phyloP scores from a whole-genome alignment of 2,797 vertebrate species.

The Orientallactaga sibirica region DNA sequence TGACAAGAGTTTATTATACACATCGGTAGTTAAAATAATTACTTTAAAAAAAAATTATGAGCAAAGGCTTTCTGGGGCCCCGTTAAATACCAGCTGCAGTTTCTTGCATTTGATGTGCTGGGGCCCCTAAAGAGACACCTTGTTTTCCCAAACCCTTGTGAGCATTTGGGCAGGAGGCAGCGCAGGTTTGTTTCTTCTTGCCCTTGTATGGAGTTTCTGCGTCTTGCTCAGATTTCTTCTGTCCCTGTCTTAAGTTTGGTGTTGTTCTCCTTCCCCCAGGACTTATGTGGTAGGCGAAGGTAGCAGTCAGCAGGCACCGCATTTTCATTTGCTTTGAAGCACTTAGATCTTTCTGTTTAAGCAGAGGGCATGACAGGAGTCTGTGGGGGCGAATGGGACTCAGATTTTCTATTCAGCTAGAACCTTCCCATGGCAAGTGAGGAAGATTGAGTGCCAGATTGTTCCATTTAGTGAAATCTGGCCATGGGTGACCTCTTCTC shows the following conservation, averaged over 20 bases:
- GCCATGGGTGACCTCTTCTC: background rate
- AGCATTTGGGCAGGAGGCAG: slow-evolving; percentile 51
- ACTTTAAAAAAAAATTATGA: slow-evolving; percentile 62
- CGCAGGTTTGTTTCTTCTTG: background rate
- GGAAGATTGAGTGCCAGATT: background rate
- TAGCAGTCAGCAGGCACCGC: background rate
- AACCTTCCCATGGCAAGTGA: background rate
- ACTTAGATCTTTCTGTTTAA: slow-evolving; percentile 39
- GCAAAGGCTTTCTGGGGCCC: slow-evolving; percentile 55
- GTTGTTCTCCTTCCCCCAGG: background rate
- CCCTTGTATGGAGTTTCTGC: background rate
- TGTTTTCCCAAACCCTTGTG: slow-evolving; percentile 31
- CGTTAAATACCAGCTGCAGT: slow-evolving; percentile 59
- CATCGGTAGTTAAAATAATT: slow-evolving; percentile 80
- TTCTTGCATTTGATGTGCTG: slow-evolving; percentile 10
- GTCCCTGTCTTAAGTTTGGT: background rate
- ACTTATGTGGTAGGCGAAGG: background rate
- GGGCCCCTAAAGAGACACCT: slow-evolving; percentile 54
- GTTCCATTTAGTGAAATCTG: background rate
- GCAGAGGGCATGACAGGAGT: slow-evolving; percentile 12
- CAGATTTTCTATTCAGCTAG: background rate
- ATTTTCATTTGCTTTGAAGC: slow-evolving; percentile 55
- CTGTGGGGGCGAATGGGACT: background rate
- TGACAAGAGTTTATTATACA: slow-evolving; percentile 82
- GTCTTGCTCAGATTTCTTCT: background rate